Evolutionary conservation across 2,113 vertebrate genomes (phyloP), one percentile per base, ranked within the genome.

Genomic region (Xenopus tropicalis): DNA sequence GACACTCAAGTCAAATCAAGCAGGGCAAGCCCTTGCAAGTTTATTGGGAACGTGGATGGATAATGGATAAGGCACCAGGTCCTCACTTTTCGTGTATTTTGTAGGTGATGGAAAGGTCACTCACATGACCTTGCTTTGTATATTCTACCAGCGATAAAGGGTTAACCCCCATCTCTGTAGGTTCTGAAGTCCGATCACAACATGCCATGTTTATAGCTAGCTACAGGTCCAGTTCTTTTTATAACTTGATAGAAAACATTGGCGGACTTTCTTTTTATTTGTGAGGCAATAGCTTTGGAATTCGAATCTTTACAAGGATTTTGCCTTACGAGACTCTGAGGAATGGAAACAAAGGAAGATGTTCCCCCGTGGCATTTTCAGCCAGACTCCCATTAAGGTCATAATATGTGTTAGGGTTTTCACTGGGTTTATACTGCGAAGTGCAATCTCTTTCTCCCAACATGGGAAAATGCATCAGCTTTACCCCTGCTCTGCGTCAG

Each of bases 231-330:
- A 37, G 25, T 23, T 29, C 19, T 11, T 17, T 29, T 24, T 20
- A 24, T 64, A 56, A 62, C 10, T 14, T 11, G 19, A 21, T 4
- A 24, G 19, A 68, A 22, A 42, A 22, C 24, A 4, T 14, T 11
- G 13, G 11, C 44, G 8, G 11, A n/a, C 16, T 59, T 16, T n/a
- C 10, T 13, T 23, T 61, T 37, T 46, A 17, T 70, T 48, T 66
- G 51, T 22, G 37, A 29, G 42, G 37, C 52, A 65, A 70, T 25
- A 13, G 37, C 22, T 29, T 19, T 61, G 75, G 69, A 77, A 77
- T 71, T 37, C 23, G 37, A 77, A 77, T 51, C 75, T 66, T 51
- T 29, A 59, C 61, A 77, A 66, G 61, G 70, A 70, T 77, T 70
- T 24, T n/a, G 56, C 58, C 62, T 61, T 57, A 29, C 16, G 20